Base-by-base conservation (phyloP, 2,797 vertebrate genomes). In the Phataginus tricuspis region DNA sequence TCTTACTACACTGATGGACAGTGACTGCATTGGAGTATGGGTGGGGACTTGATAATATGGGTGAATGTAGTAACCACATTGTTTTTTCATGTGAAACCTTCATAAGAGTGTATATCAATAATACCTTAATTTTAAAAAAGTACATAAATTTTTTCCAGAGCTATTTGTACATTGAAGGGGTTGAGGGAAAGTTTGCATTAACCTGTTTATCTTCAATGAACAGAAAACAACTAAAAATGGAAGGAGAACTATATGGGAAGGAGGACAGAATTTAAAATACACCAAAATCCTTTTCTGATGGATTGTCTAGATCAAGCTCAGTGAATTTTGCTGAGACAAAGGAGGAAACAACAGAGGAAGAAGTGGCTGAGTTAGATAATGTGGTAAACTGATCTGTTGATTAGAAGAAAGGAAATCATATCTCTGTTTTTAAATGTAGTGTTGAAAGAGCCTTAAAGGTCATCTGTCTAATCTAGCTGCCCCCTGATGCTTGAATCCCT, bases 341-440 rank as follows among this genome's bases (percentile, higher is more conserved):
- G 80, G 71, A 91, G 93, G 94, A 95, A 96, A 72, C 42, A 82
- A 64, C 23, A 84, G 82, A 96, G 94, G 94, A 96, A 96, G 75
- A 95, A 63, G 69, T 96, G 84, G 72, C 78, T 21, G 39, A 72
- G 42, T 93, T 80, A 95, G 95, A 93, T 94, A 94, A 75, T 83
- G n/a, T 16, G 21, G 6, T 87, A 57, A 74, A 21, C 53, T 51
- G 82, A 79, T 71, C 59, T 59, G 45, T 42, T 86, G 88, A 83
- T 95, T 96, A 93, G 37, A 95, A 49, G 64, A 87, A 88, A 87
- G 87, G 90, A 87, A 96, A 85, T 87, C 18, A 3, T 66, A 83
- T 69, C 59, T 80, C 64, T 89, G 25, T 84, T 55, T 27, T 86
- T 42, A 88, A 66, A 68, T 89, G 16, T 69, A 85, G 16, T 69